Evolutionary conservation across 1,140 invertebrate species (phyloP).

Genomic region (Papilio polytes): DNA sequence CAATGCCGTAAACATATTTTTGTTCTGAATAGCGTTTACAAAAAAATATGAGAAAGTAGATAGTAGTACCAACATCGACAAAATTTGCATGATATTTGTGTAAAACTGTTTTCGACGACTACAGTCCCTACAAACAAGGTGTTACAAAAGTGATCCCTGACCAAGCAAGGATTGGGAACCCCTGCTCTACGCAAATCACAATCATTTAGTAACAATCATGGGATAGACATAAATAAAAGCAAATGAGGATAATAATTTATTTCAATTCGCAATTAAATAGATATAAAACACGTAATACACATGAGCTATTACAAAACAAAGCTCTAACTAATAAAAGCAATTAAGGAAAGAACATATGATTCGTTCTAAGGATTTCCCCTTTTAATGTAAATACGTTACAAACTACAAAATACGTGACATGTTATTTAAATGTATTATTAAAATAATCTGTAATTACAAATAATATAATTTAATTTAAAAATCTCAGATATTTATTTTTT

Average conservation of each 20-base stretch:
- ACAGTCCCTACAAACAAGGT: too few relatives aligned
- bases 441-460: background rate
- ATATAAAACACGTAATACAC: background rate
- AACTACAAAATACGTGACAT: slow-evolving; percentile 1
- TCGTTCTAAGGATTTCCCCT: slow-evolving; percentile 16
- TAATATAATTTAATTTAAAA: background rate
- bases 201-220: background rate
- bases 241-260: slow-evolving; percentile 17
- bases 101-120: too few relatives aligned
- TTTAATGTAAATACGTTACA: background rate
- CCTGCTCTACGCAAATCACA: too few relatives aligned
- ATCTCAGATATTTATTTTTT: background rate
- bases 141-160: too few relatives aligned
- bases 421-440: background rate
- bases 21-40: too few relatives aligned
- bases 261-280: slow-evolving; percentile 10
- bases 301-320: slow-evolving; percentile 13
- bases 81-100: too few relatives aligned
- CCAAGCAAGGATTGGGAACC: too few relatives aligned
- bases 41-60: too few relatives aligned
- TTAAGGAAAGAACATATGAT: slow-evolving; percentile 24
- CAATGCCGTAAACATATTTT: too few relatives aligned
- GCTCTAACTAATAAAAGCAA: slow-evolving; percentile 15
- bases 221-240: background rate
- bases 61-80: too few relatives aligned